phyloP scores from a whole-genome alignment of 2,888 invertebrate species.

The Furcula furcula region DNA sequence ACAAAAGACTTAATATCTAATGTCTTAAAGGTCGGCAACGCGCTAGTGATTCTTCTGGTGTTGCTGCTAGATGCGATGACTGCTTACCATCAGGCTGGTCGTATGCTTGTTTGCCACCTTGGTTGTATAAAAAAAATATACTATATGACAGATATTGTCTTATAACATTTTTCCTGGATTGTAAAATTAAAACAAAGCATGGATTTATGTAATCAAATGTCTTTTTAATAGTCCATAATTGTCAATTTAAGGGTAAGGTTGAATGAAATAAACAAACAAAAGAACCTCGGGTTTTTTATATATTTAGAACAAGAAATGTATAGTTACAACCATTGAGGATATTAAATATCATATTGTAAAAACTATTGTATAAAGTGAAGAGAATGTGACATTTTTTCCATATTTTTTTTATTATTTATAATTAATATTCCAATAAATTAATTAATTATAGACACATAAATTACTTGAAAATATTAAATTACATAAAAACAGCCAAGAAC shows the following conservation, averaged over 20 bases:
- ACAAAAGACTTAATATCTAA: too few species aligned
- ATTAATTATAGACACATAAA: constrained; percentile 80
- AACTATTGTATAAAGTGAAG: constrained; percentile 82
- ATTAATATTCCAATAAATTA: constrained; percentile 76
- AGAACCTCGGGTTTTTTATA: constrained; percentile 72
- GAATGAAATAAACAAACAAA: constrained; percentile 37
- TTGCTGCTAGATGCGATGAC: too few species aligned
- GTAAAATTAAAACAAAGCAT: too few species aligned
- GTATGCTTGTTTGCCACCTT: too few species aligned
- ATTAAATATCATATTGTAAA: constrained; percentile 83
- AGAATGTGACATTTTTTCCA: constrained; percentile 77
- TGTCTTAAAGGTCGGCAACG: too few species aligned
- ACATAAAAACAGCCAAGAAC: constrained; percentile 79
- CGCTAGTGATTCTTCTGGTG: too few species aligned
- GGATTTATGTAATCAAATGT: too few species aligned
- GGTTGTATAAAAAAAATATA: too few species aligned
- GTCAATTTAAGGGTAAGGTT: not conserved
- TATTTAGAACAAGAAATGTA: constrained; percentile 83
- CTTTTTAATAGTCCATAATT: too few species aligned
- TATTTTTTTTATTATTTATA: constrained; percentile 66
- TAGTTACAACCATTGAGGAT: constrained; percentile 83
- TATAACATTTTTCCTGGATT: too few species aligned
- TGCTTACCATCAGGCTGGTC: too few species aligned
- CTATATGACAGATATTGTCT: too few species aligned
- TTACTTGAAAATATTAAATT: constrained; percentile 79